phyloP scores from a whole-genome alignment of 2,888 invertebrate species.

The Scotopteryx bipunctaria region DNA sequence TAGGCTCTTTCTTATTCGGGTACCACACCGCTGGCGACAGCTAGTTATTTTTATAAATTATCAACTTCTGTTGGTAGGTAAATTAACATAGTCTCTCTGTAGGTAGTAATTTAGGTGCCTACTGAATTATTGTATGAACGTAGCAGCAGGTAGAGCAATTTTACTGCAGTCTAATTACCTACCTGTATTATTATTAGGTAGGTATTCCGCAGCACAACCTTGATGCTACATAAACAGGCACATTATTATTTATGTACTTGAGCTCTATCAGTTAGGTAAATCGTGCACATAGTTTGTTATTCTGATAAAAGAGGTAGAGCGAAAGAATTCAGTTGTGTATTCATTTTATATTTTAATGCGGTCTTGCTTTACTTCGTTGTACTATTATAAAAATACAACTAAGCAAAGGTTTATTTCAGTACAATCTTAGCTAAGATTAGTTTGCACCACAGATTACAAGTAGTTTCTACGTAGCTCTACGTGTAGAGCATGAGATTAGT shows the following conservation, averaged over 20 bases:
- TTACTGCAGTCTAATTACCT: slow-evolving; percentile 20
- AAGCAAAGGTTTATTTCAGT: too few relatives aligned
- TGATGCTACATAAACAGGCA: slow-evolving; percentile 25
- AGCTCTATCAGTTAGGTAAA: slow-evolving; percentile 46
- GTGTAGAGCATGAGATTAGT: neutral
- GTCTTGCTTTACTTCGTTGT: too few relatives aligned
- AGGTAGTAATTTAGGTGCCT: neutral
- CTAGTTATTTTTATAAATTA: too few relatives aligned
- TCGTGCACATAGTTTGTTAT: slow-evolving; percentile 42
- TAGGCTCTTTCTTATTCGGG: too few relatives aligned
- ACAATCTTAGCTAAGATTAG: too few relatives aligned
- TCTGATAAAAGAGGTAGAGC: slow-evolving; percentile 47
- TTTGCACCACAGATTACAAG: neutral
- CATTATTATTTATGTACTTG: slow-evolving; percentile 39
- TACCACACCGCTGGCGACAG: too few relatives aligned
- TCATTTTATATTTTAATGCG: neutral
- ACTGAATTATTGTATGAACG: neutral
- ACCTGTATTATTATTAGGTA: slow-evolving; percentile 15
- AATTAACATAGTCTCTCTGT: neutral
- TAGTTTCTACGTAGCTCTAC: neutral
- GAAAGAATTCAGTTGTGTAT: slow-evolving; percentile 20
- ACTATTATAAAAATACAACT: too few relatives aligned
- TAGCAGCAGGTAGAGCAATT: neutral
- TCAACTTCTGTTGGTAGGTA: too few relatives aligned
- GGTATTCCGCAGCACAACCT: slow-evolving; percentile 23